phyloP scores from a whole-genome alignment of 2,113 vertebrate genomes.

The Eolophus roseicapilla region DNA sequence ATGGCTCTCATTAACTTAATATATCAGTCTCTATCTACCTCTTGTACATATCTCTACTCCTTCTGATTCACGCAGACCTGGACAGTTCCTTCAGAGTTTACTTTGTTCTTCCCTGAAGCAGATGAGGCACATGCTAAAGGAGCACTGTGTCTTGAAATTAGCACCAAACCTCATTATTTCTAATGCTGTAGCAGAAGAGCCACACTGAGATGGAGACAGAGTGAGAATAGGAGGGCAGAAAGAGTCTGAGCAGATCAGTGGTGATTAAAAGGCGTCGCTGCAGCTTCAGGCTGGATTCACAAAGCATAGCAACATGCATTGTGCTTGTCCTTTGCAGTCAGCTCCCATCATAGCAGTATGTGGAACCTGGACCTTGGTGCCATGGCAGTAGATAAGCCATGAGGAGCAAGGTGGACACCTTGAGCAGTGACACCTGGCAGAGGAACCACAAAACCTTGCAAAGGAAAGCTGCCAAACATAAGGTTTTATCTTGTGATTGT shows the following conservation, averaged over 20 bases:
- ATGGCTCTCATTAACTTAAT: not conserved
- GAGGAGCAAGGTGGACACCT: not conserved
- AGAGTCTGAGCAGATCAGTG: not conserved
- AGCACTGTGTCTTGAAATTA: not conserved
- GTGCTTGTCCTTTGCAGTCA: not conserved
- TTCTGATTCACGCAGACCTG: not conserved
- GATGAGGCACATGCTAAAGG: not conserved
- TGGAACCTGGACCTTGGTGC: not conserved
- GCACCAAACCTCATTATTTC: not conserved
- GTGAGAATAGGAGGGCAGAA: not conserved
- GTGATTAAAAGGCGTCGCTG: not conserved
- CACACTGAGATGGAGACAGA: not conserved
- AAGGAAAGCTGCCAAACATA: not conserved
- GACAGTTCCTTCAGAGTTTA: not conserved
- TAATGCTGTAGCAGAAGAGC: not conserved
- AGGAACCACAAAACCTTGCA: not conserved
- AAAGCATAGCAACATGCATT: rapidly evolving
- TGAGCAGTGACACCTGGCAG: not conserved
- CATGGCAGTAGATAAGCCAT: not conserved
- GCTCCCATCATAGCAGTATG: not conserved
- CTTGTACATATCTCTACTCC: not conserved
- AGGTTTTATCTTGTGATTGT: not conserved
- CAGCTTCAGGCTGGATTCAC: not conserved
- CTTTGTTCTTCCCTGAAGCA: not conserved
- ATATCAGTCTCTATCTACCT: not conserved